phyloP scores from a whole-genome alignment of 2,797 vertebrate genomes.

The Tamandua tetradactyla region DNA sequence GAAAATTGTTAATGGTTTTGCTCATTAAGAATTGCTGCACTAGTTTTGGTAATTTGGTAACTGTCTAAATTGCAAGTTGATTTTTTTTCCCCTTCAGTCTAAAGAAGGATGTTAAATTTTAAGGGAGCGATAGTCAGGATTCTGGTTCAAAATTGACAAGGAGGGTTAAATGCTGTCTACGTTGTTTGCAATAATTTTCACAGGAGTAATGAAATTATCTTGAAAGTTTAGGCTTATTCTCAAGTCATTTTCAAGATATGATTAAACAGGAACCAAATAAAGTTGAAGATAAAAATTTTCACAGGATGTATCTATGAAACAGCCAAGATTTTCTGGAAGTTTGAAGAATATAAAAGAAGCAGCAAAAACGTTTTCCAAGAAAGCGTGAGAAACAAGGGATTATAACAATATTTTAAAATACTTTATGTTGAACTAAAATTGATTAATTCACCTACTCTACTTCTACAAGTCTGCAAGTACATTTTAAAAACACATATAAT shows the following conservation, averaged over 20 bases:
- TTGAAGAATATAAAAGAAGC: slow-evolving; percentile 44
- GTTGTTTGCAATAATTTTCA: neutral
- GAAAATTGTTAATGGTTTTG: slow-evolving; percentile 93
- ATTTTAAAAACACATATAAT: neutral
- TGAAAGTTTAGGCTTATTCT: slow-evolving; percentile 68
- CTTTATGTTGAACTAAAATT: slow-evolving; percentile 8
- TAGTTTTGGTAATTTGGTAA: slow-evolving; percentile 90
- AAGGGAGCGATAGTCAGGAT: slow-evolving; percentile 73
- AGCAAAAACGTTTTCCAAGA: slow-evolving; percentile 66
- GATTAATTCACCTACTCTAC: neutral
- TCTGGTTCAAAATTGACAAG: slow-evolving; percentile 66
- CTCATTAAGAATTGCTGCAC: slow-evolving; percentile 94
- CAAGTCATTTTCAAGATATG: slow-evolving; percentile 57
- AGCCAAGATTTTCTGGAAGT: slow-evolving; percentile 55
- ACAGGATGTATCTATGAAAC: neutral
- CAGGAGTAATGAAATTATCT: slow-evolving; percentile 37
- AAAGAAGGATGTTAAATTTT: slow-evolving; percentile 81
- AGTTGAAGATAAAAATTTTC: slow-evolving; percentile 27
- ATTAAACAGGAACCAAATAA: slow-evolving; percentile 65
- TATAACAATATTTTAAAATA: slow-evolving; percentile 45
- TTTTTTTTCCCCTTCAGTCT: slow-evolving; percentile 80
- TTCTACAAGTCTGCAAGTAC: neutral
- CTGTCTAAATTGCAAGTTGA: slow-evolving; percentile 87
- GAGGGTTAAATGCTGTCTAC: neutral
- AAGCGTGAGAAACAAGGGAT: slow-evolving; percentile 12